These are phyloP conservation scores for Dinothrombium tinctorium DNA, from an alignment of 1,140 invertebrate species.

Conservation along the genomic window DNA sequence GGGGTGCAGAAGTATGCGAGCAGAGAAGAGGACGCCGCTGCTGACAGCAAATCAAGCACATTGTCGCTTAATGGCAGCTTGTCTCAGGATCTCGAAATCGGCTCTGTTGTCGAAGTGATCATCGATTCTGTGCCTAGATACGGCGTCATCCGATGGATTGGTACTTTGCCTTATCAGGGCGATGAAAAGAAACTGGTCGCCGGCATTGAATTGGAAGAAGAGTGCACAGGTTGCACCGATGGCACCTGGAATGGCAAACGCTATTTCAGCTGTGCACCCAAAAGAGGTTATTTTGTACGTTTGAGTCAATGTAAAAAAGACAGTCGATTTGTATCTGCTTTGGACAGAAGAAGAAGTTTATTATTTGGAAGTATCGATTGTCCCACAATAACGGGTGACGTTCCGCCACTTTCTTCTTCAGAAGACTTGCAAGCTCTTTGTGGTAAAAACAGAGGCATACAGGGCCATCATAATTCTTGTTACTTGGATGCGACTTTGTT, in stretches of 20 bases:
- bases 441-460: slow-evolving; percentile 44
- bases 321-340: slow-evolving; percentile 40
- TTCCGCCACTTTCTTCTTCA: slow-evolving; percentile 36
- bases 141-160: slow-evolving; percentile 71
- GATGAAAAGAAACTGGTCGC: slow-evolving; percentile 31
- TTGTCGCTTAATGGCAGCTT: too few relatives aligned
- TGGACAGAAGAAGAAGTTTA: slow-evolving; percentile 11
- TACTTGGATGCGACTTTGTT: slow-evolving; percentile 89
- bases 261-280: slow-evolving; percentile 41
- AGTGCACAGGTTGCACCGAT: slow-evolving; percentile 41
- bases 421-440: slow-evolving; percentile 16
- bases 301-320: slow-evolving; percentile 48
- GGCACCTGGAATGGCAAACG: slow-evolving; percentile 42
- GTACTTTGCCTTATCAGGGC: slow-evolving; percentile 23
- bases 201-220: slow-evolving; percentile 46
- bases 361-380: slow-evolving; percentile 39
- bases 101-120: slow-evolving; percentile 25
- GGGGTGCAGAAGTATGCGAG: not conserved
- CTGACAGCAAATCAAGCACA: too few relatives aligned
- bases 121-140: slow-evolving; percentile 20
- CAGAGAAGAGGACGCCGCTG: too few relatives aligned
- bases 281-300: slow-evolving; percentile 48
- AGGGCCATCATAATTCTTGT: slow-evolving; percentile 93
- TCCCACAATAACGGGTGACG: slow-evolving; percentile 45
- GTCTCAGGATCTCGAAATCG: slow-evolving; percentile 24